These are phyloP conservation scores for Drosophila ananassae DNA, from an alignment of 1,140 invertebrate genomes.

Conservation along the genomic window DNA sequence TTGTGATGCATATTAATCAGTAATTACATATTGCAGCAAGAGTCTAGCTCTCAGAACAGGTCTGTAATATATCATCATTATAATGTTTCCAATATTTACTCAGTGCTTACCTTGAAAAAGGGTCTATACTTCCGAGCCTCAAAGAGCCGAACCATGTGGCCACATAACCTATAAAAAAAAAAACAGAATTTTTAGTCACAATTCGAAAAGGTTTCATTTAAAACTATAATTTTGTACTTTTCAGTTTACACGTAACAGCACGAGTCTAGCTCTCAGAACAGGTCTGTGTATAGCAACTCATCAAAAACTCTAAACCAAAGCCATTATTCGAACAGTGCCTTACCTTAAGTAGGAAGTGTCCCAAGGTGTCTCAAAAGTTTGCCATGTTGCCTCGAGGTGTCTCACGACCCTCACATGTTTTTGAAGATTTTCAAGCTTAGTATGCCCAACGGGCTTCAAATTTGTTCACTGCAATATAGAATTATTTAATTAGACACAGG, in stretches of 20 bases:
- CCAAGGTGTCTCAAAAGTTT: constrained; percentile 1
- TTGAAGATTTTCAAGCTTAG: neutral
- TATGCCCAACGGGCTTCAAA: neutral
- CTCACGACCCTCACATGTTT: neutral
- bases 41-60: constrained; percentile 63
- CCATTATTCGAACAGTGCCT: neutral
- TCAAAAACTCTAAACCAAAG: constrained; percentile 22
- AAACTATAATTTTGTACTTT: neutral
- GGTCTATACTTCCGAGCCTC: neutral
- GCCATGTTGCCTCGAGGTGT: constrained; percentile 1
- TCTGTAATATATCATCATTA: constrained; percentile 63
- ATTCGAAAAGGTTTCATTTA: neutral
- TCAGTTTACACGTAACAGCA: constrained; percentile 67
- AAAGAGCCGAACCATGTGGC: neutral
- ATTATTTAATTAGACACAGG: neutral
- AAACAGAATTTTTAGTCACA: neutral
- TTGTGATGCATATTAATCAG: constrained; percentile 27
- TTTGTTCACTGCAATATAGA: constrained; percentile 31
- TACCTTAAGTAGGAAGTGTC: constrained; percentile 9
- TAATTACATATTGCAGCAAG: constrained; percentile 54
- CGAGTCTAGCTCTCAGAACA: constrained; percentile 60
- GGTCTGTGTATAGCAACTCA: constrained; percentile 70
- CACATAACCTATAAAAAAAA: constrained; percentile 8
- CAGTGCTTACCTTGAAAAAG: neutral
- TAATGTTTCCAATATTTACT: no score